These are phyloP conservation scores for Phataginus tricuspis DNA, from an alignment of 2,797 vertebrate genomes.

Conservation along the genomic window DNA sequence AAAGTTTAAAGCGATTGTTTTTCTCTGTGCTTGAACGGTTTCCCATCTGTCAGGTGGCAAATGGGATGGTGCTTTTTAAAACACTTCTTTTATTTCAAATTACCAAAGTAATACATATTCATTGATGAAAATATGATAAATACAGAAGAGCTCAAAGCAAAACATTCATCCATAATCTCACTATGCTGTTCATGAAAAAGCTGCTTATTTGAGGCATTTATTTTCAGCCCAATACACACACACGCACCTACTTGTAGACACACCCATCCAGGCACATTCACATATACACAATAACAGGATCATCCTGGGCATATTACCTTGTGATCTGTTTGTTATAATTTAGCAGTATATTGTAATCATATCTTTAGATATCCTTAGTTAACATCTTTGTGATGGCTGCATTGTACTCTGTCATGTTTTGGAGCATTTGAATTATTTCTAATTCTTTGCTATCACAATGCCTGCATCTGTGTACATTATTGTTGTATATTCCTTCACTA, in stretches of 20 bases:
- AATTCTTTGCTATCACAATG: neutral
- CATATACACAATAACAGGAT: too few species aligned
- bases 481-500: neutral
- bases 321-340: neutral
- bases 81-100: constrained; percentile 66
- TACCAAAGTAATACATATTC: constrained; percentile 74
- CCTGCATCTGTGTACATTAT: neutral
- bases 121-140: constrained; percentile 66
- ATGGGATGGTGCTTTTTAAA: constrained; percentile 68
- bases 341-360: neutral
- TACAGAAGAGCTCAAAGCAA: constrained; percentile 46
- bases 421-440: neutral
- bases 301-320: neutral
- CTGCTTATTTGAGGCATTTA: constrained; percentile 39
- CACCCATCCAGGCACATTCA: neutral
- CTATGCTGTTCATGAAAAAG: constrained; percentile 2
- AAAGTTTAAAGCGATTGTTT: constrained; percentile 70
- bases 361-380: neutral
- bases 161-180: constrained; percentile 16
- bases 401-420: neutral
- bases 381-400: neutral
- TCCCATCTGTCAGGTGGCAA: constrained; percentile 74
- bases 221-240: neutral
- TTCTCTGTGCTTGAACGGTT: constrained; percentile 36
- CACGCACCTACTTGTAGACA: neutral